Percentiles rank a stretch among this genome's conserved stretches.
Conservation (phyloP, 2,888 invertebrate genomes). For the Drosophila parthenogenetica region DNA sequence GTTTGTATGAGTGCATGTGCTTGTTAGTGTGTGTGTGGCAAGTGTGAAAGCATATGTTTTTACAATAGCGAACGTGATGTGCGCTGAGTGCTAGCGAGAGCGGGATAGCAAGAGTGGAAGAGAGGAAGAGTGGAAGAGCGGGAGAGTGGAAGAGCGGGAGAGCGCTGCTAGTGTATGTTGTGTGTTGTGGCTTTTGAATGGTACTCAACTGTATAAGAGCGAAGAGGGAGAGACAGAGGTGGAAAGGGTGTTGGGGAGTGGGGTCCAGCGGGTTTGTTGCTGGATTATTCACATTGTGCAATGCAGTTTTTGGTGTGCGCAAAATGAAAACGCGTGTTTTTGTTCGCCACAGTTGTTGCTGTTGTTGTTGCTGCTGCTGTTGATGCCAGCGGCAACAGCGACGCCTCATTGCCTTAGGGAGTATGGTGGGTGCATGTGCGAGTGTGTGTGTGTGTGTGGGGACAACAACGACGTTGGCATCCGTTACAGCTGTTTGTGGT, state of each 20-base stretch:
- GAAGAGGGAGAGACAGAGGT: background rate
- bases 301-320: conserved; percentile 62
- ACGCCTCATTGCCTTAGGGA: conserved; percentile 25
- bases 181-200: conserved; percentile 59
- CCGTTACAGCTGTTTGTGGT: conserved; percentile 78
- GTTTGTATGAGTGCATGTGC: conserved; percentile 2
- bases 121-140: conserved; percentile 1
- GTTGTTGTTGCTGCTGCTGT: conserved; percentile 18
- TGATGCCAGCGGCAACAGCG: conserved; percentile 32
- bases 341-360: conserved; percentile 43
- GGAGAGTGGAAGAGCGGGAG: conserved; percentile 17
- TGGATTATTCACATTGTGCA: conserved; percentile 60
- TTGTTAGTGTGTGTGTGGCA: conserved; percentile 34
- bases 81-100: conserved; percentile 9
- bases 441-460: background rate
- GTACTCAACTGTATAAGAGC: conserved; percentile 5
- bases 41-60: conserved; percentile 78
- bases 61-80: conserved; percentile 62
- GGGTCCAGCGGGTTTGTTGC: background rate
- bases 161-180: conserved; percentile 21
- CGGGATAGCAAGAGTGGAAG: background rate
- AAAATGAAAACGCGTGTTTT: conserved; percentile 74
- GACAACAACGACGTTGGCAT: conserved; percentile 46
- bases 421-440: conserved; percentile 6
- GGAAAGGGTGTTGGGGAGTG: background rate